phyloP scores from a whole-genome alignment of 2,113 vertebrate species.

The Podarcis cretensis region DNA sequence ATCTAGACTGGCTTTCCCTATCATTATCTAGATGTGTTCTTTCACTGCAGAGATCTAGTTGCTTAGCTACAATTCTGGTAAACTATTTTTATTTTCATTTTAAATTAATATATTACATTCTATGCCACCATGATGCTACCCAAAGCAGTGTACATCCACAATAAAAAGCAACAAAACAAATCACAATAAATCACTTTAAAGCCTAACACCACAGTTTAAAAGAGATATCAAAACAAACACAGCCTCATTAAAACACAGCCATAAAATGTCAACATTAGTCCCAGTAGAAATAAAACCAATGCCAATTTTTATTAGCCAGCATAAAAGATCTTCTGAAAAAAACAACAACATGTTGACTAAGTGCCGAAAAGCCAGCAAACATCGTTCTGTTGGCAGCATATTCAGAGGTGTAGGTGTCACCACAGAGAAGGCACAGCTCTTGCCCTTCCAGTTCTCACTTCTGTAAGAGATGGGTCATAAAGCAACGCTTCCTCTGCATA shows the following conservation, averaged over 20 bases:
- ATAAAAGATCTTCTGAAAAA: neutral
- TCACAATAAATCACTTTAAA: neutral
- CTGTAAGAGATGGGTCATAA: neutral
- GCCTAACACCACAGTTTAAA: neutral
- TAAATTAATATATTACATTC: neutral
- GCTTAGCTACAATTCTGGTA: neutral
- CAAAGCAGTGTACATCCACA: neutral
- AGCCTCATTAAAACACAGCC: neutral
- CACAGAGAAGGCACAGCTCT: neutral
- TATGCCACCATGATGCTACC: neutral
- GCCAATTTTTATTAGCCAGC: neutral
- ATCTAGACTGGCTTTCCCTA: neutral
- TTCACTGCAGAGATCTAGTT: neutral
- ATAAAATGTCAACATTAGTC: neutral
- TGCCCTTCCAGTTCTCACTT: neutral
- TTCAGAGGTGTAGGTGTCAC: neutral
- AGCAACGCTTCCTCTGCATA: neutral
- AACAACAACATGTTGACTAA: neutral
- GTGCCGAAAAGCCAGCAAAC: neutral
- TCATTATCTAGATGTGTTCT: neutral
- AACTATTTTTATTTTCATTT: conserved; percentile 34
- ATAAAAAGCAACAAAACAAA: neutral
- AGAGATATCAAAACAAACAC: neutral
- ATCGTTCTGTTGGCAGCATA: neutral
- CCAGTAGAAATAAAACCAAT: neutral